Evolutionary conservation across 1,140 invertebrate species (phyloP).

Genomic region (Radopholus similis): DNA sequence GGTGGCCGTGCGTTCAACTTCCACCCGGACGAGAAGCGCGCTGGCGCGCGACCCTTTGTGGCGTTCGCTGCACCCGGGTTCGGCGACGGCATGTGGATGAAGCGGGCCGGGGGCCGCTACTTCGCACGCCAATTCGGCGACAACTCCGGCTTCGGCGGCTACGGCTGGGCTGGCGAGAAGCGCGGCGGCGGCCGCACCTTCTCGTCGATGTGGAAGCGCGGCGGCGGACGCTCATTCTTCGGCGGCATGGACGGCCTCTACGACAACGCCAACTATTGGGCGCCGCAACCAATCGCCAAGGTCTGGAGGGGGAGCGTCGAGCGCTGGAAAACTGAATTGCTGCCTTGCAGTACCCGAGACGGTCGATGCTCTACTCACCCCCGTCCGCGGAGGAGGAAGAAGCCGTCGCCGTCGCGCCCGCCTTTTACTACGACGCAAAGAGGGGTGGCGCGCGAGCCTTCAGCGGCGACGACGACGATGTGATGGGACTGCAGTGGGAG

Average conservation of each 20-base stretch:
- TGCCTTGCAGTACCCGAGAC: background rate
- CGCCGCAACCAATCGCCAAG: background rate
- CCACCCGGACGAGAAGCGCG: background rate
- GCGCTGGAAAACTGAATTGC: no score
- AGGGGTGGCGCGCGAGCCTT: background rate
- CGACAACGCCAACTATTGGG: conserved; percentile 10
- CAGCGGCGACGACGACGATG: background rate
- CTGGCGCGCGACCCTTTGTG: conserved; percentile 8
- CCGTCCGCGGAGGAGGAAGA: no score
- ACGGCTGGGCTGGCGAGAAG: background rate
- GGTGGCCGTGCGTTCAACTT: conserved; percentile 5
- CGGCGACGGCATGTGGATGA: conserved; percentile 5
- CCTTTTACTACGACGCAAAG: background rate
- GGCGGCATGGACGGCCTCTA: background rate
- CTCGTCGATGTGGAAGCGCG: conserved; percentile 8
- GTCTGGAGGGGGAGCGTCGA: no score
- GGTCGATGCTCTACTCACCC: background rate
- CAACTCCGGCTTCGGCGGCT: background rate
- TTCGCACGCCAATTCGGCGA: conserved; percentile 11
- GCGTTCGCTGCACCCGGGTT: background rate
- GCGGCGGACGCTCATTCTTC: conserved; percentile 13
- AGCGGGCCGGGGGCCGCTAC: background rate
- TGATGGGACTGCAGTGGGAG: background rate
- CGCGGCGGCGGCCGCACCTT: background rate
- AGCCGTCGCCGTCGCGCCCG: no score